These are phyloP conservation scores for Eubasilissa regina DNA, from an alignment of 1,140 invertebrate species.

Conservation along the genomic window DNA sequence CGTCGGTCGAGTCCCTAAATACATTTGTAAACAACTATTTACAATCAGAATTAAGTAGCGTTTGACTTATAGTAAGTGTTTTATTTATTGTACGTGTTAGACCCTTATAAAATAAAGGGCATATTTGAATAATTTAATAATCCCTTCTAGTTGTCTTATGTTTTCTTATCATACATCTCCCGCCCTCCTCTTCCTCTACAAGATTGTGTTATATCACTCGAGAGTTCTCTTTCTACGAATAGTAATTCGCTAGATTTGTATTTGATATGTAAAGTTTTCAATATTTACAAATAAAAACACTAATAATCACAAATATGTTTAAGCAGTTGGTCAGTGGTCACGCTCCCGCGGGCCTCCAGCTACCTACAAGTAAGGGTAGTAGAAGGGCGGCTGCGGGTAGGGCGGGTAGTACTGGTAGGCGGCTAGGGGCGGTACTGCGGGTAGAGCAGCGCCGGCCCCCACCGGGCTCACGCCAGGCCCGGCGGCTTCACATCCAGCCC, in stretches of 20 bases:
- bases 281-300: constrained; percentile 50
- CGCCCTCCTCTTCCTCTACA: background rate
- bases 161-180: constrained; percentile 24
- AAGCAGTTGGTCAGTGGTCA: constrained; percentile 35
- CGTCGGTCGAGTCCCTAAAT: background rate
- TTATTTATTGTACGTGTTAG: constrained; percentile 40
- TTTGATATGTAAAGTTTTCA: constrained; percentile 50
- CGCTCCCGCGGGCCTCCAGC: background rate
- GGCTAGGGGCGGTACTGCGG: constrained; percentile 70
- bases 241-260: constrained; percentile 39
- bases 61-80: constrained; percentile 35
- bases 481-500: constrained; percentile 75
- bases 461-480: constrained; percentile 75
- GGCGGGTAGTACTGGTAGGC: constrained; percentile 18
- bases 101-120: constrained; percentile 19
- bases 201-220: too few species aligned
- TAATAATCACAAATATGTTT: constrained; percentile 47
- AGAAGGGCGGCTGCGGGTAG: constrained; percentile 25
- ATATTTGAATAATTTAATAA: constrained; percentile 35
- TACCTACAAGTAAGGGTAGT: constrained; percentile 27
- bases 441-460: constrained; percentile 72
- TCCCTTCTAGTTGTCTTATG: background rate
- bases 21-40: constrained; percentile 19
- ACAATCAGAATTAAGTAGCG: constrained; percentile 35
- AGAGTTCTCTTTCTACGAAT: background rate